A percentile compares a stretch with the other conserved stretches of the same genome.
phyloP scores from a whole-genome alignment of 1,140 invertebrate genomes.

The Drosophila punjabiensis region DNA sequence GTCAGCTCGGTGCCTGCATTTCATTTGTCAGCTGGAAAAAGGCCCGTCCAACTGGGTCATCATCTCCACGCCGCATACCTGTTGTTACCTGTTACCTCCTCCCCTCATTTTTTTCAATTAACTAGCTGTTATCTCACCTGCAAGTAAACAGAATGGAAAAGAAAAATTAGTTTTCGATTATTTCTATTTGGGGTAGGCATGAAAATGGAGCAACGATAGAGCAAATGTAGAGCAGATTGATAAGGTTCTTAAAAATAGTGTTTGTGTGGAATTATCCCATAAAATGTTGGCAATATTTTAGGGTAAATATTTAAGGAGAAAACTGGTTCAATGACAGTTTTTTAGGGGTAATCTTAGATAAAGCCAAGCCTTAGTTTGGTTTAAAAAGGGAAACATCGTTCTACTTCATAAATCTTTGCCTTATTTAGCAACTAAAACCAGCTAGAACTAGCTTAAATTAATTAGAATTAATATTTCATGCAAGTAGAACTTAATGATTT shows the following conservation, averaged over 20 bases:
- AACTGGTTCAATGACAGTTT: neutral
- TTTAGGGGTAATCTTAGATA: neutral
- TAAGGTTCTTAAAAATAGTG: neutral
- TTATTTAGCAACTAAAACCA: neutral
- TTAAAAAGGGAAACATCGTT: neutral
- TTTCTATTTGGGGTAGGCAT: constrained; percentile 39
- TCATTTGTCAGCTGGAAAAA: constrained; percentile 61
- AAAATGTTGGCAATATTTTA: neutral
- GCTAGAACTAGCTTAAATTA: neutral
- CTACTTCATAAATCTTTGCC: neutral
- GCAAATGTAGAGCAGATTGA: constrained; percentile 1
- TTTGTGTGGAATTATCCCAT: neutral
- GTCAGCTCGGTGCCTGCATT: constrained; percentile 51
- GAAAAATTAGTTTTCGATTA: constrained; percentile 32
- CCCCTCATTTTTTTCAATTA: constrained; percentile 28
- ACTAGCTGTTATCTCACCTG: constrained; percentile 47
- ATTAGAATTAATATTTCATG: neutral
- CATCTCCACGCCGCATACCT: constrained; percentile 34
- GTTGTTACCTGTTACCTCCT: constrained; percentile 9
- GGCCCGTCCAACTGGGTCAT: constrained; percentile 55
- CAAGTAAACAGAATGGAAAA: constrained; percentile 41
- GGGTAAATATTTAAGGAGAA: neutral
- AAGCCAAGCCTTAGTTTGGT: neutral
- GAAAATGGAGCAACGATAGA: constrained; percentile 26
- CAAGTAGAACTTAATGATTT: neutral